Conservation (phyloP, 2,113 vertebrate species). For the Prionailurus bengalensis region DNA sequence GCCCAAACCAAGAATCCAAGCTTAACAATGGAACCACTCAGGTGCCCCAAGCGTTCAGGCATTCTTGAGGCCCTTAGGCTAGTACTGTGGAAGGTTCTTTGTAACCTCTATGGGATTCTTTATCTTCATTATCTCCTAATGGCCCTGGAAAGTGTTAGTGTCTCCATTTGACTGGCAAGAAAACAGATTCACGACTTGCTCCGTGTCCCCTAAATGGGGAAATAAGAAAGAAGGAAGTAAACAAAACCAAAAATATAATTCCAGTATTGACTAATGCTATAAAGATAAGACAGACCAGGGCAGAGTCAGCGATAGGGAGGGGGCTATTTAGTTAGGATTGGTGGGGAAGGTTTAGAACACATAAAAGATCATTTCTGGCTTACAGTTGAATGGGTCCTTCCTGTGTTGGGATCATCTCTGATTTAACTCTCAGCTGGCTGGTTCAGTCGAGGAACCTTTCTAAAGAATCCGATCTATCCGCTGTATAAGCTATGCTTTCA, state of each 20-base stretch:
- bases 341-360: background rate
- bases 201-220: background rate
- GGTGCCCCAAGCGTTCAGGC: no score
- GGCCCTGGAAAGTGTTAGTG: background rate
- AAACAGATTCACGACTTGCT: background rate
- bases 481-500: background rate
- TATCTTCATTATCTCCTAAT: background rate
- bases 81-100: background rate
- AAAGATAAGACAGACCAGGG: background rate
- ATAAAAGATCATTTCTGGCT: background rate
- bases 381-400: background rate
- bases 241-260: background rate
- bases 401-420: background rate
- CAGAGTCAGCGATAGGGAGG: background rate
- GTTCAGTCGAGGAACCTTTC: background rate
- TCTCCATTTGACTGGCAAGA: background rate
- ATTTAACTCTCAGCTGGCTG: background rate
- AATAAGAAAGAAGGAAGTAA: background rate
- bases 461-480: background rate
- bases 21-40: no score
- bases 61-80: background rate
- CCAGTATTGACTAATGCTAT: background rate
- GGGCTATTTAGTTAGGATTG: background rate
- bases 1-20: no score
- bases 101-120: background rate